Evolutionary conservation across 2,113 vertebrate genomes (phyloP), one percentile per base, ranked within the genome.

Genomic region (Ciconia maguari): DNA sequence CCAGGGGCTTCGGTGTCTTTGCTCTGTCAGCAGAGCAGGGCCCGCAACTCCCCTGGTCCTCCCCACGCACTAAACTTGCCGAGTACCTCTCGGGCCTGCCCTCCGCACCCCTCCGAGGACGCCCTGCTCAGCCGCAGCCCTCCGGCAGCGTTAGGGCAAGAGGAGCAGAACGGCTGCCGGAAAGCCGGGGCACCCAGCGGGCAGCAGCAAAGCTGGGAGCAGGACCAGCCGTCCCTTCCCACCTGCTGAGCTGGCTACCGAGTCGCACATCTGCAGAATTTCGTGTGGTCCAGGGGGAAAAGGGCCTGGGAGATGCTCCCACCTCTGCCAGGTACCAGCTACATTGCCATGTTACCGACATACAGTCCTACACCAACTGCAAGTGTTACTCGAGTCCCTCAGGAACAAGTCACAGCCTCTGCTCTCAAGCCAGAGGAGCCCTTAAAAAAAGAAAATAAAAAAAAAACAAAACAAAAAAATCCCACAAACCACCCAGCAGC

Each of bases 321-420:
- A 2, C 14, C 77, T 46, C 72, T 7, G 68, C 64, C 83, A 75
- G 89, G 62, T 55, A 4, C 48, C 72, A 60, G 60, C 71, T 27
- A 6, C 27, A 0, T 2, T 4, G 6, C 34, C 68, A 8, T 1
- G 2, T 30, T 46, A 24, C 48, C 13, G 55, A 52, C 44, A 7
- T 2, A 13, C 49, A 29, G 2, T 7, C 34, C 4, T 0, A 6
- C 29, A 70, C 42, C 32, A 54, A 27, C 55, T 55, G 19, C 68
- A 27, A 30, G 68, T 8, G 42, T 38, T 25, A 10, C 51, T 51
- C 9, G 1, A 2, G 34, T 29, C 58, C 42, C 89, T 78, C 42
- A 6, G 76, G 54, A 65, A 41, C 26, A 8, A 70, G 41, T 15
- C 46, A 44, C 62, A 77, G 58, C 30, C 64, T 77, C 76, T 62